These are phyloP conservation scores for Perca fluviatilis DNA, from an alignment of 2,113 vertebrate genomes.

Conservation along the genomic window DNA sequence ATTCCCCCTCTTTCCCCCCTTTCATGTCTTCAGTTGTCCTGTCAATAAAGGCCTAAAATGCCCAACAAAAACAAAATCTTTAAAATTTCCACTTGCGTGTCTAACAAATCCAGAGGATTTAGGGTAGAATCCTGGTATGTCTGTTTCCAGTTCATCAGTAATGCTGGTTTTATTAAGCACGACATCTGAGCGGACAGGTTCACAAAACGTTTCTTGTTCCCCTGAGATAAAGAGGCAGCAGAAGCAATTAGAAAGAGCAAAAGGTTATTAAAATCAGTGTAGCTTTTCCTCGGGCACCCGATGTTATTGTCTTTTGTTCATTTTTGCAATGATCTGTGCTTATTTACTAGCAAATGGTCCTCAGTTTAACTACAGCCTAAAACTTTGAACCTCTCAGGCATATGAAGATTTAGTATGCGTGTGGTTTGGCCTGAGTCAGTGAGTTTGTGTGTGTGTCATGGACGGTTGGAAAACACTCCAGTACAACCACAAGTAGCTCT, in stretches of 20 bases:
- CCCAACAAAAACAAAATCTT: too few relatives aligned
- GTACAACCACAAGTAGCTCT: constrained; percentile 52
- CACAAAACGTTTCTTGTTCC: background rate
- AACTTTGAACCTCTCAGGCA: constrained; percentile 42
- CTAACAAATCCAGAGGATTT: constrained; percentile 38
- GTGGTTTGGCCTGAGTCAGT: constrained; percentile 48
- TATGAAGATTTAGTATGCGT: constrained; percentile 52
- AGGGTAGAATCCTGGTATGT: constrained; percentile 6
- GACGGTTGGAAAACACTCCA: constrained; percentile 53
- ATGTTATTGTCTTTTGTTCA: background rate
- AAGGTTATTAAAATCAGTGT: background rate
- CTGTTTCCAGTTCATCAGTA: constrained; percentile 30
- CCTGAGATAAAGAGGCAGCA: background rate
- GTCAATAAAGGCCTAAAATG: too few relatives aligned
- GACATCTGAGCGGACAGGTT: constrained; percentile 4
- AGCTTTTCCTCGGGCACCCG: background rate
- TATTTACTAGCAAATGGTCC: background rate
- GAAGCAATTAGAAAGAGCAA: background rate
- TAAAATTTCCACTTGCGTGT: constrained; percentile 25
- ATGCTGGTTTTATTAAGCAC: constrained; percentile 37
- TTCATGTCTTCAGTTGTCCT: too few relatives aligned
- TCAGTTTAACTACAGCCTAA: constrained; percentile 56
- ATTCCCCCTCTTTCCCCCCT: too few relatives aligned
- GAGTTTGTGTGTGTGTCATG: constrained; percentile 26
- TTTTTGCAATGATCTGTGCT: background rate